Evolutionary conservation across 2,888 invertebrate species (phyloP).

Genomic region (Theretra japonica): DNA sequence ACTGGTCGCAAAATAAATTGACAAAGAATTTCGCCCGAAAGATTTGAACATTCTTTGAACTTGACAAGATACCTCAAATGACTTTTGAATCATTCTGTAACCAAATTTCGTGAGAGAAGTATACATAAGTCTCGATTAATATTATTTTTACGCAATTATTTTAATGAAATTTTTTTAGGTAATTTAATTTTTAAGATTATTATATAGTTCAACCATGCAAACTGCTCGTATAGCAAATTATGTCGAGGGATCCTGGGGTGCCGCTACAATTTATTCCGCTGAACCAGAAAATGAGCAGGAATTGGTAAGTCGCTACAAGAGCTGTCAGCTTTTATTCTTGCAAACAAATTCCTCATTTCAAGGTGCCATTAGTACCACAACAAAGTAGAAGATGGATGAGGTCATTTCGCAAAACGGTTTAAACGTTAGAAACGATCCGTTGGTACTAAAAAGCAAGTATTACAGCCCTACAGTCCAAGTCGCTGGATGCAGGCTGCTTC

Average conservation of each 20-base stretch:
- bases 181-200: not conserved
- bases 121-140: not conserved
- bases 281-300: not conserved
- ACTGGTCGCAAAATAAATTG: not conserved
- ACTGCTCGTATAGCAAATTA: not conserved
- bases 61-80: not conserved
- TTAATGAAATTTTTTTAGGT: not conserved
- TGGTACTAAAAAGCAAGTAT: too few relatives aligned
- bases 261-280: not conserved
- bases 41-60: too few relatives aligned
- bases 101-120: not conserved
- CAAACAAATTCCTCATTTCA: too few relatives aligned
- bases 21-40: not conserved
- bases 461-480: too few relatives aligned
- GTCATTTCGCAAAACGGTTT: too few relatives aligned
- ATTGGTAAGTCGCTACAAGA: not conserved
- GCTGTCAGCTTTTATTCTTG: not conserved
- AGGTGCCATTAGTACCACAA: too few relatives aligned
- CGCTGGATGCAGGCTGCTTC: too few relatives aligned
- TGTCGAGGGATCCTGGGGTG: not conserved
- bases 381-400: too few relatives aligned
- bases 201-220: not conserved
- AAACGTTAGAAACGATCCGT: too few relatives aligned
- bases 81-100: not conserved
- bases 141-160: not conserved